These are phyloP conservation scores for Melanotaenia nigrans DNA, from an alignment of 2,797 vertebrate species.

Conservation along the genomic window DNA sequence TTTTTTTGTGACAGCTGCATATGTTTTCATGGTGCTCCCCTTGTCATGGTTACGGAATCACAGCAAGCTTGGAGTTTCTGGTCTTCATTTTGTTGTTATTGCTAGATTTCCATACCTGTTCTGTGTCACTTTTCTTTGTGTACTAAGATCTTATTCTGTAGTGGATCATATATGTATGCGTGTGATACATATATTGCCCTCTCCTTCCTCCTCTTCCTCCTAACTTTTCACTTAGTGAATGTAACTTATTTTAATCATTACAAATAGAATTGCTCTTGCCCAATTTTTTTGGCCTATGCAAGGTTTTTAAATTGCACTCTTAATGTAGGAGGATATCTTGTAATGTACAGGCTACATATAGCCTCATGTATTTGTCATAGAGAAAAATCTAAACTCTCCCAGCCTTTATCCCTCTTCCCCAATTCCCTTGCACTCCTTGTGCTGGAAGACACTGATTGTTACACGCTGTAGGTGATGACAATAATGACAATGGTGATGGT, in stretches of 20 bases:
- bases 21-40: constrained; percentile 86
- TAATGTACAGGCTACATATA: constrained; percentile 66
- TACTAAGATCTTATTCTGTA: constrained; percentile 84
- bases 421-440: constrained; percentile 64
- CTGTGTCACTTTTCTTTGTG: constrained; percentile 89
- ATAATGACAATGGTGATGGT: constrained; percentile 72
- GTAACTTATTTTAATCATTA: constrained; percentile 62
- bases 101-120: constrained; percentile 84
- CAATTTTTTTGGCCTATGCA: constrained; percentile 35
- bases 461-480: constrained; percentile 79
- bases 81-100: constrained; percentile 81
- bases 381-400: constrained; percentile 52
- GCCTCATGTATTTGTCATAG: constrained; percentile 58
- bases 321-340: constrained; percentile 42
- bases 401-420: constrained; percentile 45
- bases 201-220: constrained; percentile 65
- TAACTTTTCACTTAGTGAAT: constrained; percentile 73
- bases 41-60: constrained; percentile 93
- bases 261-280: constrained; percentile 43
- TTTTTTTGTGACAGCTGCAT: constrained; percentile 78
- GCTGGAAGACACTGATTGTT: constrained; percentile 81
- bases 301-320: constrained; percentile 48
- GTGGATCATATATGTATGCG: constrained; percentile 84
- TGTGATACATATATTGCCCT: constrained; percentile 82
- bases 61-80: constrained; percentile 93